phyloP scores from a whole-genome alignment of 2,888 invertebrate genomes.

The Tupiocoris notatus region DNA sequence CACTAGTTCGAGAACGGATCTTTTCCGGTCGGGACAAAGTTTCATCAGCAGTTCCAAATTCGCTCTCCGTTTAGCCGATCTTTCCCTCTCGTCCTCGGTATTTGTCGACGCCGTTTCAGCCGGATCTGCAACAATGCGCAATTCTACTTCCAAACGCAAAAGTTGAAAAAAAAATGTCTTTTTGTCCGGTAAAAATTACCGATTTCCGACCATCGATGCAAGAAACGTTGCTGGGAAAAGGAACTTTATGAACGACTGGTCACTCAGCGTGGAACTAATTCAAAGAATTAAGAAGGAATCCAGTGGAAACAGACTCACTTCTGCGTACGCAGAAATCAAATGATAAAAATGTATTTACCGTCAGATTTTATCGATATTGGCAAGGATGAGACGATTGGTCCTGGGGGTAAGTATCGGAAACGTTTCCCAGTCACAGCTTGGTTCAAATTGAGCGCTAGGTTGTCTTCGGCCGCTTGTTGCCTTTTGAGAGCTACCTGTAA shows the following conservation, averaged over 20 bases:
- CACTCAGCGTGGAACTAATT: no score
- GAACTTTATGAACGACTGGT: no score
- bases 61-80: slow-evolving; percentile 34
- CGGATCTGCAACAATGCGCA: slow-evolving; percentile 8
- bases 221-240: no score
- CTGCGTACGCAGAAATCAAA: no score
- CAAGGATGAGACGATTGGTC: slow-evolving; percentile 83
- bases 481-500: slow-evolving; percentile 88
- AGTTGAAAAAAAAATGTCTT: neutral
- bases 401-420: slow-evolving; percentile 75
- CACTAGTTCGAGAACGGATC: slow-evolving; percentile 85
- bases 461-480: slow-evolving; percentile 96
- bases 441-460: slow-evolving; percentile 87
- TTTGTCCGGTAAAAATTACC: slow-evolving; percentile 1
- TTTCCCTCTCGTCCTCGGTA: slow-evolving; percentile 8
- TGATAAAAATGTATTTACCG: no score
- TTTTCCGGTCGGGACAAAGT: slow-evolving; percentile 85
- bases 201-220: no score
- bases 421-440: slow-evolving; percentile 77
- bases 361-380: slow-evolving; percentile 70
- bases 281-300: no score
- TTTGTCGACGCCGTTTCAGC: neutral
- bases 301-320: no score
- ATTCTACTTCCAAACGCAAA: no score
- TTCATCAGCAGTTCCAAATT: slow-evolving; percentile 75